Percentiles rank a stretch among this genome's conserved stretches.
phyloP scores from a whole-genome alignment of 2,797 vertebrate genomes.

The Buceros bicornis region DNA sequence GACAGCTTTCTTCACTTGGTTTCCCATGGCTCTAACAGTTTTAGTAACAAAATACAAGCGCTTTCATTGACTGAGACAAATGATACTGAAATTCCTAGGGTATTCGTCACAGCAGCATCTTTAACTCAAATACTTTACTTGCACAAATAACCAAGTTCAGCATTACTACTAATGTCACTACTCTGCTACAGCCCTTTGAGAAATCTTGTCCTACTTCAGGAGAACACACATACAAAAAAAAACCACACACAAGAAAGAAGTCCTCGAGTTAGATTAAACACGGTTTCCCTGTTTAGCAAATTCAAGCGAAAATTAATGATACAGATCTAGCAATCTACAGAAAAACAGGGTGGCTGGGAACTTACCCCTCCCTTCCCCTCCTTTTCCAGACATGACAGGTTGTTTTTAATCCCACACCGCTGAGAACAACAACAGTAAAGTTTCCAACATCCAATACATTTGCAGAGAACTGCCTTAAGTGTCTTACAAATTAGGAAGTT shows the following conservation, averaged over 20 bases:
- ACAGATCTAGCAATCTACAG: not conserved
- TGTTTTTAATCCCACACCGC: not conserved
- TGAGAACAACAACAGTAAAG: not conserved
- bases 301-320: not conserved
- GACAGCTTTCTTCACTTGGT: not conserved
- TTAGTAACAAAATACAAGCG: not conserved
- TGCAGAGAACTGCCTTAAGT: not conserved
- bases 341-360: not conserved
- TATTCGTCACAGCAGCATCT: not conserved
- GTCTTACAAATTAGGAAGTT: not conserved
- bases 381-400: not conserved
- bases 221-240: not conserved
- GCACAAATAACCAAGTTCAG: not conserved
- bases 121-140: not conserved
- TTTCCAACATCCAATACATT: not conserved
- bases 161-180: not conserved
- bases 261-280: not conserved
- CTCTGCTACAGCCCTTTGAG: not conserved
- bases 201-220: not conserved
- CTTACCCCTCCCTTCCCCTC: too few species aligned
- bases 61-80: not conserved
- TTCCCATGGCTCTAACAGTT: not conserved
- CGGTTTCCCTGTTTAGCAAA: not conserved
- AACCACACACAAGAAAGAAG: not conserved
- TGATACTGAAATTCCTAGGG: not conserved